Base-by-base conservation (phyloP, 30 jellyfish, hydroid and myxozoan genomes). In the Rhopilema esculentum region DNA sequence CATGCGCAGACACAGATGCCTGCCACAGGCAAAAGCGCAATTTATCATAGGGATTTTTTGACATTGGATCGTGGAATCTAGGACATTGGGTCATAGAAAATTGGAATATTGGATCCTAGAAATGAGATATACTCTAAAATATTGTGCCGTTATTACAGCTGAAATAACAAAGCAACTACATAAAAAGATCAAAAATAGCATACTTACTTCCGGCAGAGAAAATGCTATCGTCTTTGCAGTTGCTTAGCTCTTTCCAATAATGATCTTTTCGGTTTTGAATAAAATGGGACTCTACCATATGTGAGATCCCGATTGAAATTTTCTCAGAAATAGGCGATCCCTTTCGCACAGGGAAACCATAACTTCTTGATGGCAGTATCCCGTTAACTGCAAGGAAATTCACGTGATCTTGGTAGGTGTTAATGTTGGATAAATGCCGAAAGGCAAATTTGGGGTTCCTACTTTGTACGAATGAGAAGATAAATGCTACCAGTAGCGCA, bases 271-370 rank as follows among this genome's bases (percentile, higher is more conserved):
- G 28, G 27, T 62, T 23, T 79, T 63, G 67, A 16, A 79, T 79
- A 49, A 79, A 79, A 62, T 79, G 26, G 16, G 88, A 79, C 25
- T 79, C 88, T 19, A n/a, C 88, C 69, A 79, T 48, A 21, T 64
- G 29, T 27, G 88, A 79, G 30, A 79, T 64, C 27, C 88, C 88
- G 24, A 79, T 79, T 61, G 88, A 79, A 9, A 79, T 79, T 33
- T 79, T 79, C 68, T 79, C 88, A 30, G 79, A 21, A 64, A 57
- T 57, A 1, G 79, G 80, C 18, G 88, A 79, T 28, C 88, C 88
- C 61, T 79, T 79, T 7, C 79, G 88, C 67, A 79, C 78, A 27
- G 88, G 88, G 27, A 79, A 57, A 19, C 88, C 88, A 79, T 79
- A 79, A 62, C 88, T 79, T 62, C 88, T 61, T 17, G 88, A 79